phyloP scores from a whole-genome alignment of 2,888 invertebrate species.

The Folsomia manolachei region DNA sequence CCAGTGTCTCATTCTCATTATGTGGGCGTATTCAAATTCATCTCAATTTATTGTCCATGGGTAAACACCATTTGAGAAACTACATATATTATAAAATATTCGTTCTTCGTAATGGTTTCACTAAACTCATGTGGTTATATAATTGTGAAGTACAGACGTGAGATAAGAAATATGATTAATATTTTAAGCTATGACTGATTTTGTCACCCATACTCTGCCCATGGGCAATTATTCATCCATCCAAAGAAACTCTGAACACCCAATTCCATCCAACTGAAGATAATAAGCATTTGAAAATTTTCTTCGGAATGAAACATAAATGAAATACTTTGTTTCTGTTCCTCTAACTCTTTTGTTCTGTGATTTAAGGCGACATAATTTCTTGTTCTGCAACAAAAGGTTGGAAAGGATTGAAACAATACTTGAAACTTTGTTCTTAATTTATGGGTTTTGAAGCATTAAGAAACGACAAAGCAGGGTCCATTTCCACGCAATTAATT shows the following conservation, averaged over 20 bases:
- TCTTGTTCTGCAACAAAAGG: slow-evolving; percentile 3
- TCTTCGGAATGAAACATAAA: background rate
- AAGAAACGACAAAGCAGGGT: background rate
- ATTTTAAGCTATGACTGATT: no score
- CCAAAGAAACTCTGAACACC: background rate
- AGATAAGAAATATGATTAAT: no score
- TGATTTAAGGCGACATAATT: background rate
- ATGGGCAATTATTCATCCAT: background rate
- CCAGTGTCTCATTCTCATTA: no score
- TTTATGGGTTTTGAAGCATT: background rate
- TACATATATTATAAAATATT: no score
- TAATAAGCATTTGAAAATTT: no score
- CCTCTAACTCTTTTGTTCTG: background rate
- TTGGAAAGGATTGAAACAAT: slow-evolving; percentile 1
- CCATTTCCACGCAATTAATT: slow-evolving; percentile 5
- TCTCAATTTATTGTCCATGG: no score
- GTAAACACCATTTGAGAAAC: no score
- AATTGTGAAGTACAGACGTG: no score
- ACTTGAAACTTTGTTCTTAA: background rate
- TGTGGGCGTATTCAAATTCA: background rate
- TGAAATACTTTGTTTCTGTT: background rate
- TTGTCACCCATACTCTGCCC: no score
- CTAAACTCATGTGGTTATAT: no score
- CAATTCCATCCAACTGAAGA: no score
- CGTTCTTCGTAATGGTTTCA: no score